These are phyloP conservation scores for Beris chalybata DNA, from an alignment of 2,888 invertebrate species.

Conservation along the genomic window DNA sequence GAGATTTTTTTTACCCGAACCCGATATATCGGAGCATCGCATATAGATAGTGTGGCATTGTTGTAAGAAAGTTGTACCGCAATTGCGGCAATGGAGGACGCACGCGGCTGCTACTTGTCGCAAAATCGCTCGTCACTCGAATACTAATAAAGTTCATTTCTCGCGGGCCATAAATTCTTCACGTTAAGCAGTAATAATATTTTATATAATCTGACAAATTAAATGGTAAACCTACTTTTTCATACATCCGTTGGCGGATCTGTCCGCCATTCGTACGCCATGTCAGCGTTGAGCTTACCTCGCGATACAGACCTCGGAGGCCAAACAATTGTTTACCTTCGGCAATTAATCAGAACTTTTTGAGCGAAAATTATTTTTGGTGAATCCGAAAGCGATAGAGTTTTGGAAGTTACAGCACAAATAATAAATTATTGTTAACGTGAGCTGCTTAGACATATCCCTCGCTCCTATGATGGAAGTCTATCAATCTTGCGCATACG, in stretches of 20 bases:
- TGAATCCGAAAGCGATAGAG: background rate
- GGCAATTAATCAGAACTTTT: conserved; percentile 26
- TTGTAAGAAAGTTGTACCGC: background rate
- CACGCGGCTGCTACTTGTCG: conserved; percentile 1
- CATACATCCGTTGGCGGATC: conserved; percentile 2
- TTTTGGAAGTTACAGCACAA: conserved; percentile 22
- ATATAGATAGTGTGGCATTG: background rate
- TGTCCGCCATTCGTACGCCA: background rate
- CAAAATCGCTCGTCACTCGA: conserved; percentile 8
- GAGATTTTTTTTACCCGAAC: background rate
- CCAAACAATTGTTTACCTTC: conserved; percentile 17
- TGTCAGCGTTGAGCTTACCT: conserved; percentile 20
- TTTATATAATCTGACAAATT: conserved; percentile 29
- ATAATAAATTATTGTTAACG: conserved; percentile 13
- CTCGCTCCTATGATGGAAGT: conserved; percentile 12
- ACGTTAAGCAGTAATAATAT: conserved; percentile 25
- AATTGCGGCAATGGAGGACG: background rate
- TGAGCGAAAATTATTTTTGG: background rate
- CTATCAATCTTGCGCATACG: conserved; percentile 1
- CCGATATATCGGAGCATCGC: background rate
- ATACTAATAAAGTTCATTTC: conserved; percentile 21
- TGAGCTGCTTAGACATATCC: conserved; percentile 17
- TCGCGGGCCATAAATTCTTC: conserved; percentile 25
- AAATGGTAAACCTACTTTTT: conserved; percentile 27
- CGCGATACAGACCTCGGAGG: background rate